Evolutionary conservation across 2,797 vertebrate genomes (phyloP), one percentile per base, ranked within the genome.

Genomic region (Podargus strigoides): DNA sequence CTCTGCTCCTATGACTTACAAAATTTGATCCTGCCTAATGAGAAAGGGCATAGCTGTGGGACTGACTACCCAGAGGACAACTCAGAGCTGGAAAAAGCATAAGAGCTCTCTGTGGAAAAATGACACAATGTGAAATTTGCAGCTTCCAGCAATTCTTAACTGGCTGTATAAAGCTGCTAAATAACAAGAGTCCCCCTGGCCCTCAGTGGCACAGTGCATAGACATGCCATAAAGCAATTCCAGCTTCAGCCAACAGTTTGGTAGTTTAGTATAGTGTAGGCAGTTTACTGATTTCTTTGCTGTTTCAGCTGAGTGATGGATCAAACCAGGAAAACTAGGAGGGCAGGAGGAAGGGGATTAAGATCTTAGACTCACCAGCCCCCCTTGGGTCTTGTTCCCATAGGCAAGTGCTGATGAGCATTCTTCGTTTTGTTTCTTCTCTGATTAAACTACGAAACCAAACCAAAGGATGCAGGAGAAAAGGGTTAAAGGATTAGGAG

Each of bases 401-500:
- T 56, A 52, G 69, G 89, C 59, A 76, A 92, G 50, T 7, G 12
- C 55, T 95, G 92, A 92, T 88, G 94, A 90, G 50, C 5, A 1
- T 42, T 88, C 85, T 37, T 50, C 55, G 36, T 84, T 93, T 95
- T 92, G 76, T 88, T 95, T 95, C 85, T 88, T 94, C 63, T 14
- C 85, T 93, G 89, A 93, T 93, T 90, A 91, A 94, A 81, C 85
- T 46, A 68, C 93, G 85, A 88, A 96, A 91, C 42, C 50, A 69
- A 93, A 96, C 79, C 82, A 93, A 96, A 94, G 85, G 91, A 91
- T 3, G 1, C 79, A 70, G 56, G 84, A 95, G 84, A 95, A 91
- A 91, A 67, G 94, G 89, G 94, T 93, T 96, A 96, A 96, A 92
- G 85, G 80, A 96, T 94, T 94, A 94, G 91, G 63, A 94, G 87